Evolutionary conservation across 2,888 invertebrate genomes (phyloP), one percentile per base, ranked within the genome.

Genomic region (Heliconius sara): DNA sequence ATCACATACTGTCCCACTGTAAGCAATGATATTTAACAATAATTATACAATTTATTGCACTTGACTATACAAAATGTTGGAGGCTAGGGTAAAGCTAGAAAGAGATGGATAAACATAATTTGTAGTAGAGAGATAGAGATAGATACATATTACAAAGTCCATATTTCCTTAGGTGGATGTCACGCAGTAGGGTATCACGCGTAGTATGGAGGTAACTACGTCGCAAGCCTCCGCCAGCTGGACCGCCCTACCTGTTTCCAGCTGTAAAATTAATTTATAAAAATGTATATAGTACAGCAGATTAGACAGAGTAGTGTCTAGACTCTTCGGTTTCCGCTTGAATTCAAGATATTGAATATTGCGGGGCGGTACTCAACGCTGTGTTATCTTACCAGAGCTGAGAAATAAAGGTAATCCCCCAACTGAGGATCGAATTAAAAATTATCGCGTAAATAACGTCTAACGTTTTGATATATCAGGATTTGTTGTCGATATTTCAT

Each of bases 111-210:
- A 60, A 19, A 43, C 27, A 27, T 65, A 27, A 27, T 25, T 3
- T 25, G 43, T n/a, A 43, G 47, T 13, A 70, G 70, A 43, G 70
- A 25, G 43, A 43, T 2, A 72, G 72, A 73, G 73, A 60, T 6
- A 12, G 30, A 34, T 34, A 34, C n/a, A 60, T 57, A 60, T 60
- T 57, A 60, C 57, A 72, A 30, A 43, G 75, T 75, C 57, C 60
- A 70, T 43, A 43, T 2, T 43, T 47, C 70, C 70, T 74, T 82
- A 81, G 19, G 74, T 83, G 66, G 89, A 88, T 84, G 92, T 91
- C 84, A 91, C 89, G 86, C 94, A 94, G 89, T 93, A 94, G 13
- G 93, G 94, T 81, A 94, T 93, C 84, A 88, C 91, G 86, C 91
- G 92, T 83, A 94, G 89, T 85, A 94, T 91, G 27, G 91, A 89